Conservation (phyloP, 2,113 vertebrate species). For the Andinoacara biseriatus region DNA sequence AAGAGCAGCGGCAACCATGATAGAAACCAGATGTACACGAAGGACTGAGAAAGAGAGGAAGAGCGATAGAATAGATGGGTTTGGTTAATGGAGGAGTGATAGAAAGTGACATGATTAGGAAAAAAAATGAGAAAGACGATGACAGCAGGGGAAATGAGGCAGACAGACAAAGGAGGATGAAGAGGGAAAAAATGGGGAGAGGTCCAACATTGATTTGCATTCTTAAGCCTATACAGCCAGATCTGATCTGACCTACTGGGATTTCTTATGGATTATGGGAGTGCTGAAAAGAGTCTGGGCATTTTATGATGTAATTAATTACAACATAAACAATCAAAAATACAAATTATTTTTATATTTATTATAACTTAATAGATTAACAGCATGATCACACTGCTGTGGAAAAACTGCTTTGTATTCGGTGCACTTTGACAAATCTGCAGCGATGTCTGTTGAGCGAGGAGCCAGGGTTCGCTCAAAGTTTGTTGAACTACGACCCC, state of each 20-base stretch:
- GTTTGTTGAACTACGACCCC: conserved; percentile 1
- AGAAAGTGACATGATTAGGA: conserved; percentile 34
- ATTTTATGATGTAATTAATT: neutral
- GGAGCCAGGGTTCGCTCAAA: neutral
- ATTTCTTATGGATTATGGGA: neutral
- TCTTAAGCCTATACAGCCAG: conserved; percentile 24
- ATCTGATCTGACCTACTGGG: conserved; percentile 43
- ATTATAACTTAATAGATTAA: neutral
- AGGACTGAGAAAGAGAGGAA: conserved; percentile 24
- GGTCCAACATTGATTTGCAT: conserved; percentile 46
- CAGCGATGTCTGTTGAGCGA: neutral
- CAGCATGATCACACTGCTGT: neutral
- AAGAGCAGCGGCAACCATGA: conserved; percentile 67
- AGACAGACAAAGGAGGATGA: conserved; percentile 37
- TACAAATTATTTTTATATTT: neutral
- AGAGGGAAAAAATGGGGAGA: neutral
- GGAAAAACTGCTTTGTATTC: neutral
- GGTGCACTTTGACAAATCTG: neutral
- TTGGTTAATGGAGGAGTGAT: conserved; percentile 17
- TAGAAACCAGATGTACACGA: conserved; percentile 75
- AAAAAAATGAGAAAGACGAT: conserved; percentile 13
- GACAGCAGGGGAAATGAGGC: conserved; percentile 4
- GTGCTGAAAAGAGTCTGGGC: neutral
- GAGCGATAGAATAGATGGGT: neutral
- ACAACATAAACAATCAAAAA: neutral